Evolutionary conservation across 64 coral and sea anemone genomes (phyloP).

Genomic region (Montipora capricornis): DNA sequence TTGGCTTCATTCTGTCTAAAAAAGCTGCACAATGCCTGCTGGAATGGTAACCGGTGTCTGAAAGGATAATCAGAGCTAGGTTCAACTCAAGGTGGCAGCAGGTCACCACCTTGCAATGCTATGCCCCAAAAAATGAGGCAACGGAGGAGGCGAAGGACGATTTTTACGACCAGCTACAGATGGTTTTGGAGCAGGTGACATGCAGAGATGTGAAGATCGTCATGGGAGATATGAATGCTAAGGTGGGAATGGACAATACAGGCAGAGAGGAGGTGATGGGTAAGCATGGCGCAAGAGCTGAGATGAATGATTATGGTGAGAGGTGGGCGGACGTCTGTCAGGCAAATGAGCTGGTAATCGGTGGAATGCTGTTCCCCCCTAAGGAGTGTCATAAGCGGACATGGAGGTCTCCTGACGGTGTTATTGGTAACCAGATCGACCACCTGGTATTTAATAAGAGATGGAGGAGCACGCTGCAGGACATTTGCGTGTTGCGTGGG

Average conservation of each 20-base stretch:
- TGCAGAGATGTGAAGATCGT: no score
- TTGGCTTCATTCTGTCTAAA: constrained; percentile 55
- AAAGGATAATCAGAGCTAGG: constrained; percentile 4
- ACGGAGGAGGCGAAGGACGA: neutral
- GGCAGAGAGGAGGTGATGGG: no score
- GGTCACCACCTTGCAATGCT: neutral
- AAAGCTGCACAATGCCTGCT: neutral
- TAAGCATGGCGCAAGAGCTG: neutral
- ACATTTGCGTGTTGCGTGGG: constrained; percentile 25
- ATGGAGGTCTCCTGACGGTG: constrained; percentile 34
- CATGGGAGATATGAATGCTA: no score
- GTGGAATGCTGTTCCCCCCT: no score
- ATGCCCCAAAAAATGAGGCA: neutral
- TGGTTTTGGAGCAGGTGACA: no score
- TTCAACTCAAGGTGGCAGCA: constrained; percentile 14
- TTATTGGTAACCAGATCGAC: constrained; percentile 47
- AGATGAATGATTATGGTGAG: neutral
- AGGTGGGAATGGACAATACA: no score
- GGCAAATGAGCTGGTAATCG: no score
- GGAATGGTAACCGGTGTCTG: constrained; percentile 25
- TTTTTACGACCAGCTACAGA: neutral
- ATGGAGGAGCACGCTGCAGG: constrained; percentile 21
- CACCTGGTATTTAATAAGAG: constrained; percentile 28
- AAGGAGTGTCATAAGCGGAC: neutral
- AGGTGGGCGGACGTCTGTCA: neutral